Evolutionary conservation across 1,140 invertebrate species (phyloP).

Genomic region (Sycobia sp.): DNA sequence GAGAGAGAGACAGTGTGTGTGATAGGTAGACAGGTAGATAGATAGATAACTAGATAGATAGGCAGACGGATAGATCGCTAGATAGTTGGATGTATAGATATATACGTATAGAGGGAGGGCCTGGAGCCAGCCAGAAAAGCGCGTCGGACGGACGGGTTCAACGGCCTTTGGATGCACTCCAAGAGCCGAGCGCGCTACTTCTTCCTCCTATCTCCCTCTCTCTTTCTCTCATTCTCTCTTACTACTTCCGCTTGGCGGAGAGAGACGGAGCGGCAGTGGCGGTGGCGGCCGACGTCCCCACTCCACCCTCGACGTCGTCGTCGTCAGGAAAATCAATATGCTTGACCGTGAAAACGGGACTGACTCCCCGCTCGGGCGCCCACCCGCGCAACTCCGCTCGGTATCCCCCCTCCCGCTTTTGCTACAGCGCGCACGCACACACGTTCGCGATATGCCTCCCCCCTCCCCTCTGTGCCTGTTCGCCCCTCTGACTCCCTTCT

Average conservation of each 20-base stretch:
- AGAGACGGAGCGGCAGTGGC: too few relatives aligned
- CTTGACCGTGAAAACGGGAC: slow-evolving; percentile 55
- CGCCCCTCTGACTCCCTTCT: background rate
- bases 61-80: too few relatives aligned
- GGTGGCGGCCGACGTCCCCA: slow-evolving; percentile 46
- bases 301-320: slow-evolving; percentile 33
- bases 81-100: too few relatives aligned
- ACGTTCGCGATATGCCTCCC: slow-evolving; percentile 1
- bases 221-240: slow-evolving; percentile 39
- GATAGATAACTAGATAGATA: too few relatives aligned
- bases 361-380: background rate
- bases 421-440: background rate
- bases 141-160: slow-evolving; percentile 49
- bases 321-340: slow-evolving; percentile 57
- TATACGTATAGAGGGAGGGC: too few relatives aligned
- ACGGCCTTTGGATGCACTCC: slow-evolving; percentile 60
- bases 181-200: slow-evolving; percentile 49
- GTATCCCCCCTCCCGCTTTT: background rate
- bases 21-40: too few relatives aligned
- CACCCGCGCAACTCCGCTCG: background rate
- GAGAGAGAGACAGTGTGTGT: too few relatives aligned
- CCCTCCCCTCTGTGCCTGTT: background rate
- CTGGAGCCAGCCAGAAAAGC: slow-evolving; percentile 31
- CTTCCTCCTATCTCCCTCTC: slow-evolving; percentile 40
- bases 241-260: background rate